phyloP scores from a whole-genome alignment of 2,888 invertebrate species.

The Nephrocerus scutellatus region DNA sequence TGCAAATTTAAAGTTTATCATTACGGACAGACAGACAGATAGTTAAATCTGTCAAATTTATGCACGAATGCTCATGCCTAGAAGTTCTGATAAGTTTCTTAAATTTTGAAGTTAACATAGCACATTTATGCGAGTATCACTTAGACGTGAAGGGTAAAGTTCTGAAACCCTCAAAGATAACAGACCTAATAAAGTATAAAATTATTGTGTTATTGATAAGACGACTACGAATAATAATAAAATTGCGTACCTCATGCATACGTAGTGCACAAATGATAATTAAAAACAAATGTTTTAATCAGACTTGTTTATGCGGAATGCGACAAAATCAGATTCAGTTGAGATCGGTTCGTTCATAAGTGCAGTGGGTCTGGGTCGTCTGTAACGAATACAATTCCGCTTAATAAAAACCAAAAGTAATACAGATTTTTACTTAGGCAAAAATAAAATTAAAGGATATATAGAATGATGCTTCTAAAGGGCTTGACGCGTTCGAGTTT shows the following conservation, averaged over 20 bases:
- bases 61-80: too few species aligned
- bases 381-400: background rate
- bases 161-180: conserved; percentile 7
- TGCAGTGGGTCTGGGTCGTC: conserved; percentile 1
- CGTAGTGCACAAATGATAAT: background rate
- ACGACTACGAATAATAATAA: conserved; percentile 11
- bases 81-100: too few species aligned
- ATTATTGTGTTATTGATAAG: conserved; percentile 16
- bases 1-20: too few species aligned
- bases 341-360: conserved; percentile 9
- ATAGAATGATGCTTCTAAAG: conserved; percentile 27
- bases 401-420: too few species aligned
- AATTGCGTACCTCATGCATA: conserved; percentile 7
- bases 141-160: conserved; percentile 13
- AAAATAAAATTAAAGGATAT: too few species aligned
- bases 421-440: too few species aligned
- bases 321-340: conserved; percentile 9
- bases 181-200: background rate
- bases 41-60: too few species aligned
- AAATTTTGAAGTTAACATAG: too few species aligned
- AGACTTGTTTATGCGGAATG: conserved; percentile 1
- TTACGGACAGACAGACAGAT: too few species aligned
- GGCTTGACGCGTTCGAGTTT: conserved; percentile 21
- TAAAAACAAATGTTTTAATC: conserved; percentile 1
- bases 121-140: too few species aligned